A percentile compares a stretch with the other conserved stretches of the same genome.
Evolutionary conservation across 1,140 invertebrate genomes (phyloP).

Genomic region (Drosophila elegans): DNA sequence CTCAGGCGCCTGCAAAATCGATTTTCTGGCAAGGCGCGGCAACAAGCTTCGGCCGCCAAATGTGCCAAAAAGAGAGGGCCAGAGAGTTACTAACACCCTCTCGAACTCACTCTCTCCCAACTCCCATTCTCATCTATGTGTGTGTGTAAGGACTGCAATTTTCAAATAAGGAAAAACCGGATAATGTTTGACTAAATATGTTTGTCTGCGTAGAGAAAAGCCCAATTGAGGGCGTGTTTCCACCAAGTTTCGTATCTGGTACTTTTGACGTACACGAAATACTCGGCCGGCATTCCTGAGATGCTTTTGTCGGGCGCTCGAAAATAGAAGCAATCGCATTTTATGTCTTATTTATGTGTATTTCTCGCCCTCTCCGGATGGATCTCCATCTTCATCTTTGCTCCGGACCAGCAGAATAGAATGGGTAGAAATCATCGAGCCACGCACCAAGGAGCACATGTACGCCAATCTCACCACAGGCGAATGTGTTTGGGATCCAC

Average conservation of each 20-base stretch:
- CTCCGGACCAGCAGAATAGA: constrained; percentile 85
- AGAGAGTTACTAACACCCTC: constrained; percentile 41
- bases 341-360: constrained; percentile 78
- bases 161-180: constrained; percentile 80
- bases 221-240: constrained; percentile 40
- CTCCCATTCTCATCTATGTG: constrained; percentile 23
- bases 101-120: constrained; percentile 38
- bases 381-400: constrained; percentile 24
- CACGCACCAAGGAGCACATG: constrained; percentile 98
- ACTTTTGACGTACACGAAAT: background rate
- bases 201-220: constrained; percentile 57
- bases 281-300: constrained; percentile 61
- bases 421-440: constrained; percentile 99
- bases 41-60: constrained; percentile 67
- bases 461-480: constrained; percentile 99
- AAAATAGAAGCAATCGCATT: constrained; percentile 76
- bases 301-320: constrained; percentile 57
- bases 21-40: constrained; percentile 80
- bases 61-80: constrained; percentile 49
- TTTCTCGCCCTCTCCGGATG: constrained; percentile 42
- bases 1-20: constrained; percentile 65
- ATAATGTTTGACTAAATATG: constrained; percentile 76
- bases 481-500: constrained; percentile 99
- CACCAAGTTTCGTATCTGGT: constrained; percentile 13
- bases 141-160: constrained; percentile 72